Evolutionary conservation across 1,140 invertebrate species (phyloP), one percentile per base, ranked within the genome.

Genomic region (Heliconius himera): DNA sequence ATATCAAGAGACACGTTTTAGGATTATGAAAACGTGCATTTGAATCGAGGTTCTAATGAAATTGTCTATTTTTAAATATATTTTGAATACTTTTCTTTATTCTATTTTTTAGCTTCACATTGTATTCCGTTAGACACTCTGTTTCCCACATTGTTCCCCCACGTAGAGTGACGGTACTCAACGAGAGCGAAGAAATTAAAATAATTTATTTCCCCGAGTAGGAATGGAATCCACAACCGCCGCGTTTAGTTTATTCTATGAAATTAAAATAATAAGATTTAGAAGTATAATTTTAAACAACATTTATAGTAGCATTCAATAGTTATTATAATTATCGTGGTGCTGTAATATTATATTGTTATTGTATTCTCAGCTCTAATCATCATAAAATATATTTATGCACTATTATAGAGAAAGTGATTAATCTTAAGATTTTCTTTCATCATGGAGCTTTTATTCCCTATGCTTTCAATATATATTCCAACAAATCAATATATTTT

Each of bases 1-100:
- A 71, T 72, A 60, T 70, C 51, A 8, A 73, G 73, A 81, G 60
- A 81, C 70, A 73, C 73, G 56, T 73, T 78, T 81, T 74, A 74
- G 79, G 26, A 49, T 74, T 74, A 70, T 74, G 70, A 76, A 76
- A 79, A 79, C 49, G 74, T 22, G n/a, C 54, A 33, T 70, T 70
- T 36, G 29, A 29, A 36, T 18, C 3, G 33, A 29, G 3, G 29
- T 70, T 70, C 6, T 22, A 60, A 26, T 60, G 9, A 26, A 60
- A 60, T 22, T 22, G n/a, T 60, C 33, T 36, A 22, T 60, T 22
- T 51, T 20, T 51, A 60, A n/a, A 60, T 60, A 22, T 22, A 60
- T 22, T 60, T 60, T 3, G 20, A 22, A 9, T 60, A 20, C 9
- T 60, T 16, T n/a, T 26, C n/a, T 60, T 60, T 26, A 22, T 60